Percentiles rank a stretch among this genome's conserved stretches.
These are phyloP conservation scores for Cantharis nigra DNA, from an alignment of 2,888 invertebrate genomes.

Conservation along the genomic window DNA sequence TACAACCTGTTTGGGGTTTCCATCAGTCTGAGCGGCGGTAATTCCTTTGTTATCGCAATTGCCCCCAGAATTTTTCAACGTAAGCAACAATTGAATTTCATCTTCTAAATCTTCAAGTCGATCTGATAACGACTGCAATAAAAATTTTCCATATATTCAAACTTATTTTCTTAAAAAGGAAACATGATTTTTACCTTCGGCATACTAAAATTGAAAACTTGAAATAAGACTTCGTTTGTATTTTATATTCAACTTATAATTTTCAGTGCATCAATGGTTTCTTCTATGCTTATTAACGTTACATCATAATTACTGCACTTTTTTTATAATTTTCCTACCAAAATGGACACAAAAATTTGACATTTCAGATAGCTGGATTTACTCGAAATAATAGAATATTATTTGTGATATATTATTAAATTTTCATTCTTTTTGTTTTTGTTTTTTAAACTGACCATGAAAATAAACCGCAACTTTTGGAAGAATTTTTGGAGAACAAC, in stretches of 20 bases:
- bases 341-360: constrained; percentile 3
- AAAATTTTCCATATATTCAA: background rate
- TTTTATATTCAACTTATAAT: background rate
- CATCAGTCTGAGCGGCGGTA: constrained; percentile 12
- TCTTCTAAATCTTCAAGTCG: constrained; percentile 38
- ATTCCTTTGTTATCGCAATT: constrained; percentile 8
- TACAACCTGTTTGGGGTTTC: background rate
- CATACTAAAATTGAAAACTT: constrained; percentile 8
- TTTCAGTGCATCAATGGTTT: background rate
- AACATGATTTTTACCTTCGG: constrained; percentile 15
- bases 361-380: background rate
- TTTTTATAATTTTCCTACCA: constrained; percentile 1
- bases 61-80: constrained; percentile 22
- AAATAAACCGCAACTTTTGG: background rate
- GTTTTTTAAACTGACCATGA: background rate
- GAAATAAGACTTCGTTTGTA: background rate
- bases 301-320: background rate
- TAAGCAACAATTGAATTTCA: constrained; percentile 35
- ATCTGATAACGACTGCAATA: constrained; percentile 25
- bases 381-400: background rate
- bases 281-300: background rate
- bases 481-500: no score
- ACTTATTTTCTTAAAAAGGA: background rate
- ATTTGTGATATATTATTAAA: background rate
- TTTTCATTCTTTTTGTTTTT: background rate